A percentile compares a stretch with the other conserved stretches of the same genome.
These are phyloP conservation scores for Noctua janthina DNA, from an alignment of 2,888 invertebrate genomes.

Conservation along the genomic window DNA sequence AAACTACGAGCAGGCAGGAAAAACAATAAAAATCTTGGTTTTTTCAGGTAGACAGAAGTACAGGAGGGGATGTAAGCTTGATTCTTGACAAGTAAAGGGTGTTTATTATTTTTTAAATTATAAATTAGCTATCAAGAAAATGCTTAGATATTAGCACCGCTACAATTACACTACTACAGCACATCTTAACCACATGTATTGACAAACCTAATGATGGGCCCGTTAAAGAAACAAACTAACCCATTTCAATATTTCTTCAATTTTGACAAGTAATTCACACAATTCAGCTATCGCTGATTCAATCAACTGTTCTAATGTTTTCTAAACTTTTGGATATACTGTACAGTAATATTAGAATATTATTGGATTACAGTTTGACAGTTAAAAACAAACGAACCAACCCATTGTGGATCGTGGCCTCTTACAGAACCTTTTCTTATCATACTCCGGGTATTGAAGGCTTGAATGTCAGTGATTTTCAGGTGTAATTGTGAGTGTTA, in stretches of 20 bases:
- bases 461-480: slow-evolving; percentile 75
- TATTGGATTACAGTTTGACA: background rate
- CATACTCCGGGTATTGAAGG: background rate
- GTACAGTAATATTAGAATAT: background rate
- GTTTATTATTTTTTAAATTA: background rate
- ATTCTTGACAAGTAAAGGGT: too few relatives aligned
- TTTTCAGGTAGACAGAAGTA: too few relatives aligned
- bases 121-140: background rate
- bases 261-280: background rate
- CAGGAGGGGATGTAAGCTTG: too few relatives aligned
- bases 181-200: background rate
- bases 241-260: background rate
- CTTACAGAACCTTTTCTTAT: too few relatives aligned
- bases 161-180: background rate
- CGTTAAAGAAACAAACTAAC: background rate
- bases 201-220: background rate
- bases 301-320: background rate
- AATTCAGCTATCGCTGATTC: background rate
- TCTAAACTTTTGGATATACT: background rate
- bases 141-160: background rate
- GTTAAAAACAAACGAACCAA: background rate
- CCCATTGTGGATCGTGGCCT: background rate
- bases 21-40: too few relatives aligned
- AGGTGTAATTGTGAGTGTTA: slow-evolving; percentile 77
- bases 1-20: too few relatives aligned